Percentiles rank a stretch among this genome's conserved stretches.
Evolutionary conservation across 2,888 invertebrate genomes (phyloP).

Genomic region (Alitta virens): DNA sequence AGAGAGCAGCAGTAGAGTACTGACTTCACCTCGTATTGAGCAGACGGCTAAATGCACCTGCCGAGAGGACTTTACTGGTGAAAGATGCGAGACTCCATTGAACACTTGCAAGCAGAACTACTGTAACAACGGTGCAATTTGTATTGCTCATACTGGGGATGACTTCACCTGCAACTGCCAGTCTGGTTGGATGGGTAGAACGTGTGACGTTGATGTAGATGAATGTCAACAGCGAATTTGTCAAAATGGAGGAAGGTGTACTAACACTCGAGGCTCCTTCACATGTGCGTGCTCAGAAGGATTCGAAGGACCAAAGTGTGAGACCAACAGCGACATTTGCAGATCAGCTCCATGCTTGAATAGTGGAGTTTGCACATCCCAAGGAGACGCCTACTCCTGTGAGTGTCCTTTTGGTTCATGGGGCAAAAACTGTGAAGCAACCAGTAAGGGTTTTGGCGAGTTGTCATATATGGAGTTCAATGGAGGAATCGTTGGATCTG

Average conservation of each 20-base stretch:
- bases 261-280: conserved; percentile 37
- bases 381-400: conserved; percentile 69
- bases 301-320: conserved; percentile 44
- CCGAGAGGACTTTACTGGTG: conserved; percentile 85
- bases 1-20: conserved; percentile 77
- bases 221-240: conserved; percentile 84
- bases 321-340: conserved; percentile 35
- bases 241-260: conserved; percentile 76
- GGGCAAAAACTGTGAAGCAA: conserved; percentile 86
- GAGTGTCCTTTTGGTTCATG: conserved; percentile 82
- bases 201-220: conserved; percentile 39
- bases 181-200: conserved; percentile 37
- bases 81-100: conserved; percentile 79
- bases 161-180: conserved; percentile 37
- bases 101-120: conserved; percentile 91
- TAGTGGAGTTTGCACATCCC: conserved; percentile 38
- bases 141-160: conserved; percentile 52
- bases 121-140: conserved; percentile 85
- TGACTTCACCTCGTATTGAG: conserved; percentile 77
- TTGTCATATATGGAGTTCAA: conserved; percentile 90
- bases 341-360: conserved; percentile 38
- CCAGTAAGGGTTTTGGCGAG: conserved; percentile 85
- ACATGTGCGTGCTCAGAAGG: conserved; percentile 40
- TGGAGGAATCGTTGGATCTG: conserved; percentile 67
- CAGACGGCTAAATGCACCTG: conserved; percentile 82